Evolutionary conservation across 2,113 vertebrate species (phyloP).

Genomic region (Scolopax mira): DNA sequence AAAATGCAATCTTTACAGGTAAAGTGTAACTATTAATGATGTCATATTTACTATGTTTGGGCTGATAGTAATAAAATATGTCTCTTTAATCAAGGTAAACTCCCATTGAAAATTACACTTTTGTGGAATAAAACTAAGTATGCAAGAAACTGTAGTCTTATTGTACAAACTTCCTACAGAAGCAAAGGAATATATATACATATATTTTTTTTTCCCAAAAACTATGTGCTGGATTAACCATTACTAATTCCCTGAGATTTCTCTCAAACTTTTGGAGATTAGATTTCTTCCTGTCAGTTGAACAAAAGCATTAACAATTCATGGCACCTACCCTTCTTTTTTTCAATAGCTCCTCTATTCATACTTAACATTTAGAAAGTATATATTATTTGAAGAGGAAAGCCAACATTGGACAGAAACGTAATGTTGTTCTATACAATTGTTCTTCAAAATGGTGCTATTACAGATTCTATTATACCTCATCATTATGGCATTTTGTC

Average conservation of each 20-base stretch:
- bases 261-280: not conserved
- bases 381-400: conserved; percentile 13
- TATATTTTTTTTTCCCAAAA: not conserved
- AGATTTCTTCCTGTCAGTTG: not conserved
- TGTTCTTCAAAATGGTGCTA: conserved; percentile 33
- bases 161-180: not conserved
- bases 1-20: not conserved
- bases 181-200: not conserved
- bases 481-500: not conserved
- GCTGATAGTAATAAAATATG: not conserved
- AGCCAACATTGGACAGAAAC: not conserved
- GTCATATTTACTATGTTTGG: not conserved
- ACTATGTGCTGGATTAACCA: not conserved
- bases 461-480: not conserved
- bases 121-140: not conserved
- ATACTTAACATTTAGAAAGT: conserved; percentile 25
- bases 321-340: not conserved
- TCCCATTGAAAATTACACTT: not conserved
- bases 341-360: not conserved
- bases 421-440: not conserved
- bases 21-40: not conserved
- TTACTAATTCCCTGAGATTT: not conserved
- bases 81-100: not conserved
- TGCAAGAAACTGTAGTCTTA: not conserved
- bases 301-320: conserved; percentile 51